Conservation (phyloP, 92 coral and sea anemone species). For the Epizoanthus stellaris region DNA sequence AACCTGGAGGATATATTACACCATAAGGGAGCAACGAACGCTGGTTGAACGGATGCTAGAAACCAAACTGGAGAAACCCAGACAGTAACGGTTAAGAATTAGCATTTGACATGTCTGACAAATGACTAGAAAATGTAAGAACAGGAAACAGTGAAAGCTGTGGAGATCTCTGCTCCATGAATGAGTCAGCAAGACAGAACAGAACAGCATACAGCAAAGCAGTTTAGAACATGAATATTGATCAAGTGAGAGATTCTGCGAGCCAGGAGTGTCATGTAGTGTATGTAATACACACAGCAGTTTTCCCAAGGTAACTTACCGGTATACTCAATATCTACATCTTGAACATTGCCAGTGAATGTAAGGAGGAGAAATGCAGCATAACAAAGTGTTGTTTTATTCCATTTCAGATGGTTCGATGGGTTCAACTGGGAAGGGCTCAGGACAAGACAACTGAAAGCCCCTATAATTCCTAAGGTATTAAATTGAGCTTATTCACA, state of each 20-base stretch:
- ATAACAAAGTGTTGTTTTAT: not conserved
- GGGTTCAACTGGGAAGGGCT: constrained; percentile 99
- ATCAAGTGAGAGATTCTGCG: not conserved
- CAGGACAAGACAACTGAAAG: constrained; percentile 79
- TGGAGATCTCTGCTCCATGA: not conserved
- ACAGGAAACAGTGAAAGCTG: not conserved
- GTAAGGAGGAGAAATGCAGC: not conserved
- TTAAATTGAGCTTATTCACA: not conserved
- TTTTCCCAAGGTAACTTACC: not conserved
- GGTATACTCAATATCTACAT: not conserved
- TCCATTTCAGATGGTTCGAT: constrained; percentile 87
- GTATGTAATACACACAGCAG: not conserved
- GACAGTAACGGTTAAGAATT: not conserved
- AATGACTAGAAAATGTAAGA: no score
- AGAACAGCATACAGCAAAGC: not conserved
- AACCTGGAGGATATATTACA: not conserved
- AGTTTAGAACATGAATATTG: not conserved
- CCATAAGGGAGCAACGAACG: not conserved
- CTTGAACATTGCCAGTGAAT: not conserved
- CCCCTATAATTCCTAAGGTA: constrained; percentile 96
- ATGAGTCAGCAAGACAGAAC: not conserved
- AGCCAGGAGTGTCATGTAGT: not conserved
- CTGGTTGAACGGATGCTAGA: not conserved
- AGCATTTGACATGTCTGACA: not conserved
- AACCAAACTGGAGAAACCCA: not conserved